Percentiles rank a stretch among this genome's conserved stretches.
Conservation (phyloP, 2,113 vertebrate species). For the Myotis davidii region DNA sequence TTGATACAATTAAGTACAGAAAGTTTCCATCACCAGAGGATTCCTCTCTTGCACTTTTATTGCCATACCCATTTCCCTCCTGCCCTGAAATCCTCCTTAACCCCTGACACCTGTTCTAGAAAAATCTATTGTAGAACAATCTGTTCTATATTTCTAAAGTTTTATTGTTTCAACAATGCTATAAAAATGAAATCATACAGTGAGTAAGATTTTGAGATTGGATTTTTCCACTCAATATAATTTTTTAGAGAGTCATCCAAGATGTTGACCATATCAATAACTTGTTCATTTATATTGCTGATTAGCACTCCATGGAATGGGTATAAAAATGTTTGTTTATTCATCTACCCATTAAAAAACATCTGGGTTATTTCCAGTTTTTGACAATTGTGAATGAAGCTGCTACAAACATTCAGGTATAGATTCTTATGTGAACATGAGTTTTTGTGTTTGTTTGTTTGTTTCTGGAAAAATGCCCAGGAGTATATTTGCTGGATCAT, state of each 20-base stretch:
- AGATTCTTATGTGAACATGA: conserved; percentile 44
- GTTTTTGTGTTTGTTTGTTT: conserved; percentile 48
- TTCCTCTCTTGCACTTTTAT: not conserved
- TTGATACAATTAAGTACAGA: not conserved
- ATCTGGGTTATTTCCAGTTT: conserved; percentile 38
- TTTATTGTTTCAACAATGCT: not conserved
- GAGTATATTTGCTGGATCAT: conserved; percentile 46
- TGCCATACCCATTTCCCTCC: not conserved
- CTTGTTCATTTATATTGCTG: not conserved
- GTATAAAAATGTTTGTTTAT: not conserved
- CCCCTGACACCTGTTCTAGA: not conserved
- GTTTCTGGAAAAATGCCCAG: conserved; percentile 14
- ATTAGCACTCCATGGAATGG: not conserved
- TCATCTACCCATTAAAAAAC: not conserved
- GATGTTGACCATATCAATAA: not conserved
- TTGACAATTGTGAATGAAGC: not conserved
- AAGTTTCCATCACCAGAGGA: not conserved
- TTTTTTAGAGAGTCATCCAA: not conserved
- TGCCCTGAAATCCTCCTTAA: not conserved
- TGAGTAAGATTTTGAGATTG: not conserved
- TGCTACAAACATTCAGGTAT: conserved; percentile 51
- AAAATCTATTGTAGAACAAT: not conserved
- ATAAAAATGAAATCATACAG: not conserved
- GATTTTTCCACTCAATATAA: not conserved
- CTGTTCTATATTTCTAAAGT: not conserved